These are phyloP conservation scores for Antitype chi DNA, from an alignment of 2,888 invertebrate genomes.

Conservation along the genomic window DNA sequence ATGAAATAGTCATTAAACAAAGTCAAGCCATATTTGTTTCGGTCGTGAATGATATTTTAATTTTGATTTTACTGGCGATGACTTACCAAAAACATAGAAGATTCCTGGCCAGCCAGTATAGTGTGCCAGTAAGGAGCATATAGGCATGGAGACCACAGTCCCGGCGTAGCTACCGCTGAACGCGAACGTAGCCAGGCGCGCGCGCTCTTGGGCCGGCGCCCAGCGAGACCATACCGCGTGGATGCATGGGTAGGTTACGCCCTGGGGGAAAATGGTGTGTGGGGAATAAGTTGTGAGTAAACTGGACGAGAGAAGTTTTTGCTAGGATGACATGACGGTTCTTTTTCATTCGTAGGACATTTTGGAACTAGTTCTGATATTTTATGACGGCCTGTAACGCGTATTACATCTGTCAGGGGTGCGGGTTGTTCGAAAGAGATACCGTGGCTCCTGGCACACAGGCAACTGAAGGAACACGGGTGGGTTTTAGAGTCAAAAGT, in stretches of 20 bases:
- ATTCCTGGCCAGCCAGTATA: constrained; percentile 95
- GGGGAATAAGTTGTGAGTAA: background rate
- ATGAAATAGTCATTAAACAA: no score
- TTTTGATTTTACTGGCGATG: no score
- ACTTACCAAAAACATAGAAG: constrained; percentile 94
- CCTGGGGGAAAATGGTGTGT: constrained; percentile 81
- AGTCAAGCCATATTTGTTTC: no score
- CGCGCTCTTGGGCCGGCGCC: constrained; percentile 95
- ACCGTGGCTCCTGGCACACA: no score
- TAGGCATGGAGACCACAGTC: constrained; percentile 95
- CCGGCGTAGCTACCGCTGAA: constrained; percentile 97
- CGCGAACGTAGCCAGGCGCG: constrained; percentile 94
- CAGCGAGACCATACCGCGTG: constrained; percentile 96
- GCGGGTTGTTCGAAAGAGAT: no score
- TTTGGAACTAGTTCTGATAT: background rate
- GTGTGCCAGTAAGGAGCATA: constrained; percentile 93
- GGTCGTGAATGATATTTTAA: no score
- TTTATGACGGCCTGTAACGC: background rate
- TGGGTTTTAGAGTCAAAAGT: no score
- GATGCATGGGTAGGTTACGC: constrained; percentile 94
- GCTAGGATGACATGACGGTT: background rate
- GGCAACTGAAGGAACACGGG: no score
- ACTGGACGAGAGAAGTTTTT: background rate
- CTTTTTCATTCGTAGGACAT: background rate
- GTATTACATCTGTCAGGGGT: no score